Conservation (phyloP, 2,797 vertebrate genomes). For the Centroberyx gerrardi region DNA sequence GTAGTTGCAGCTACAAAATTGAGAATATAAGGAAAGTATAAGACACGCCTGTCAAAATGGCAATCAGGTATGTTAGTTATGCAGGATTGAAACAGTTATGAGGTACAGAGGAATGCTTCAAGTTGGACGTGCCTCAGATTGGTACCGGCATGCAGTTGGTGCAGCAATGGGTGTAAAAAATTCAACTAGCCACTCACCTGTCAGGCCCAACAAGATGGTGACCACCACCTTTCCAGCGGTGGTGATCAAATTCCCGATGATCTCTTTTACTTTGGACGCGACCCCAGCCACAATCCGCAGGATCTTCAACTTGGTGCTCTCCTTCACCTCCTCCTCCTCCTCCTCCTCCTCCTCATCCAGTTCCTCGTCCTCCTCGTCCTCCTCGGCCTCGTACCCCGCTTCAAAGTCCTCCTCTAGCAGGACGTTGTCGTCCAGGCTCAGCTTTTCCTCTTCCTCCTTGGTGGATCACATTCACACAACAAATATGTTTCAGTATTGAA, state of each 20-base stretch:
- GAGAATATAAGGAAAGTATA: neutral
- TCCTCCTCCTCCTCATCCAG: constrained; percentile 82
- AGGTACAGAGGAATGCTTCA: neutral
- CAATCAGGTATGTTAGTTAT: neutral
- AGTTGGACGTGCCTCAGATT: too few species aligned
- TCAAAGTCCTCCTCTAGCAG: constrained; percentile 93
- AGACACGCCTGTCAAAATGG: neutral
- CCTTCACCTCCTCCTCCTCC: constrained; percentile 88
- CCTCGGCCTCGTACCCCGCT: constrained; percentile 88
- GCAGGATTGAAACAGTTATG: neutral
- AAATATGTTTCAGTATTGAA: constrained; percentile 20
- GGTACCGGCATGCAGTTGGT: neutral
- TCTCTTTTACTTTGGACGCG: constrained; percentile 93
- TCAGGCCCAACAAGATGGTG: constrained; percentile 93
- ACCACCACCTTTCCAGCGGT: constrained; percentile 97
- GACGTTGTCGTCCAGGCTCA: constrained; percentile 91
- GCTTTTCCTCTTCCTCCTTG: constrained; percentile 90
- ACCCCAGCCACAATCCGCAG: constrained; percentile 89
- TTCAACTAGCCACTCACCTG: constrained; percentile 86
- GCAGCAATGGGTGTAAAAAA: neutral
- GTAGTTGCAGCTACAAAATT: neutral
- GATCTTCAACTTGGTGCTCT: constrained; percentile 92
- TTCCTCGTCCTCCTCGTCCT: constrained; percentile 84
- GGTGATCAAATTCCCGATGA: constrained; percentile 97
- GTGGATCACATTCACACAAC: constrained; percentile 20